Evolutionary conservation across 2,797 vertebrate species (phyloP), one percentile per base, ranked within the genome.

Genomic region (Clarias fuscus): DNA sequence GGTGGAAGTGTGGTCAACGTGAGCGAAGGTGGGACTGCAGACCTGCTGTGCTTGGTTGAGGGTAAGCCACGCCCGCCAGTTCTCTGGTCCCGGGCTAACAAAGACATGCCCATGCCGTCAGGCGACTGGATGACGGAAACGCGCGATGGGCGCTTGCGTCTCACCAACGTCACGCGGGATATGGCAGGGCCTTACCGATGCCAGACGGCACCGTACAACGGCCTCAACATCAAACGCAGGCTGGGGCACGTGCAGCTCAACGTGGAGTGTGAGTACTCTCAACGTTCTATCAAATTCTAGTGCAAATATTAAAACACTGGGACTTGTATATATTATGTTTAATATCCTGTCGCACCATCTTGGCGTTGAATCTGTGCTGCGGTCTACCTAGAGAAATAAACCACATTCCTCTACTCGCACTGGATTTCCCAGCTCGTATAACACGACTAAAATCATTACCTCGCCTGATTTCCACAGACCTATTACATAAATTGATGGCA

Each of bases 201-300:
- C 92, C 98, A 98, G 92, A 99, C 98, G 0, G 98, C 98, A 24
- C 96, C 96, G 2, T 99, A 98, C 93, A 99, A 99, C 1, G 98
- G 98, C 75, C 97, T 99, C 37, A 99, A 99, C 95, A 97, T 99
- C 91, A 97, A 97, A 81, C 94, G 97, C 20, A 95, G 98, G 3
- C 96, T 98, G 90, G 95, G 96, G 7, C 93, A 96, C 88, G 97
- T 99, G 91, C 97, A 98, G 85, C 97, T 99, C 88, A 98, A 95
- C 1, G 97, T 99, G 85, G 97, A 97, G 89, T 99, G 98, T 99
- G 93, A 99, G 98, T 98, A 87, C n/a, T 56, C 18, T 0, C n/a
- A 43, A 24, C 22, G 14, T 73, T 73, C n/a, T 53, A 6, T 73
- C 40, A 73, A 4, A 56, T 53, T 53, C 7, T 15, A 17, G 53